Conservation (phyloP, 2,888 invertebrate species). For the Dendrolimus houi region DNA sequence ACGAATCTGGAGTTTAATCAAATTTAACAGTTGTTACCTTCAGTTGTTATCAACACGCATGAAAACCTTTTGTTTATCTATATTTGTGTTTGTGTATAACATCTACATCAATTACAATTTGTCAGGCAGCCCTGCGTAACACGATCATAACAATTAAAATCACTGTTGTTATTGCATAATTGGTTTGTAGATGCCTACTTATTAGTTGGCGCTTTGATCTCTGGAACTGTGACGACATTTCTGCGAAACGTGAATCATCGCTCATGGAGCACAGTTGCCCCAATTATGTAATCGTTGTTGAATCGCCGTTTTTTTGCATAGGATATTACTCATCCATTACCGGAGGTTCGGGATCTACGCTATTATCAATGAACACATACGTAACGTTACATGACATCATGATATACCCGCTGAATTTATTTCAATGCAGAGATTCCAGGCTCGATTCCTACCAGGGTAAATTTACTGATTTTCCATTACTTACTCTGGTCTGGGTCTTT, state of each 20-base stretch:
- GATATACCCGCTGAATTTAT: not conserved
- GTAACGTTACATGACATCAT: constrained; percentile 16
- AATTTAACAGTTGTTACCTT: not conserved
- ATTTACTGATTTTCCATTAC: no score
- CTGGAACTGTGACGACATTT: constrained; percentile 60
- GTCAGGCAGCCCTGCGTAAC: constrained; percentile 24
- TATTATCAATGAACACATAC: constrained; percentile 47
- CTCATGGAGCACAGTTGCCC: constrained; percentile 33
- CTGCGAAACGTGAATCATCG: constrained; percentile 51
- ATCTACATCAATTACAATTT: constrained; percentile 9
- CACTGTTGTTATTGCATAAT: constrained; percentile 32
- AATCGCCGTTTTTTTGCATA: constrained; percentile 46
- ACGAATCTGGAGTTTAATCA: not conserved
- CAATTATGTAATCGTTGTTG: constrained; percentile 33
- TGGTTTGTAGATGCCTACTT: constrained; percentile 14
- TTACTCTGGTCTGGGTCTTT: no score
- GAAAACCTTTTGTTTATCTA: constrained; percentile 15
- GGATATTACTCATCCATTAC: constrained; percentile 57
- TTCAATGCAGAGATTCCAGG: no score
- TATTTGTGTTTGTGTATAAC: constrained; percentile 6
- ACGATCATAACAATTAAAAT: constrained; percentile 25
- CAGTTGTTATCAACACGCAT: constrained; percentile 16
- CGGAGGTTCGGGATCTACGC: constrained; percentile 33
- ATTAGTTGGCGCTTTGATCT: constrained; percentile 22
- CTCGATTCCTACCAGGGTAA: no score